Percentiles rank a stretch among this genome's conserved stretches.
phyloP scores from a whole-genome alignment of 2,113 vertebrate genomes.

The Barnardius zonarius region DNA sequence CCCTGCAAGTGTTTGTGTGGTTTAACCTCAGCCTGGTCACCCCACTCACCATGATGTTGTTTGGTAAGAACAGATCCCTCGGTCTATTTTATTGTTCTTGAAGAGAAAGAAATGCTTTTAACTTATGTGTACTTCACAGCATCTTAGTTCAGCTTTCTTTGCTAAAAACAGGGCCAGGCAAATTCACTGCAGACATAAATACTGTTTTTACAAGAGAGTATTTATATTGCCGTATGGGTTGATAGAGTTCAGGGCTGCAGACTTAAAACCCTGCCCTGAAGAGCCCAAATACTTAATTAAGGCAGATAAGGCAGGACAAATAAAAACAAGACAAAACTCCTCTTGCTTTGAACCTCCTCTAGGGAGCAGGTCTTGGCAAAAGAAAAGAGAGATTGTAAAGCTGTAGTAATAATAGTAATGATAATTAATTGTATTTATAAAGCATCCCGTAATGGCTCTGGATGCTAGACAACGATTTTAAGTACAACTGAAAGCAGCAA shows the following conservation, averaged over 20 bases:
- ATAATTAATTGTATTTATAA: slow-evolving; percentile 65
- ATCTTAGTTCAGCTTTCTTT: neutral
- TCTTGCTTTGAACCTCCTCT: slow-evolving; percentile 53
- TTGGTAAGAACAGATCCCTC: neutral
- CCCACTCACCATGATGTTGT: neutral
- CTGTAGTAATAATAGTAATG: slow-evolving; percentile 46
- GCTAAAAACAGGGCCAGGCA: neutral
- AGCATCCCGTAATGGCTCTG: slow-evolving; percentile 10
- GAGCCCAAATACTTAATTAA: slow-evolving; percentile 31
- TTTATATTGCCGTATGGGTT: neutral
- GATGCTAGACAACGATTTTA: neutral
- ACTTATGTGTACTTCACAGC: neutral
- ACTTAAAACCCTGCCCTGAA: slow-evolving; percentile 31
- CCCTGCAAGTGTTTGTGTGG: neutral
- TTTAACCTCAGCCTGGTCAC: neutral
- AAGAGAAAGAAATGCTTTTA: neutral
- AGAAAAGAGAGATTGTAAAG: slow-evolving; percentile 52
- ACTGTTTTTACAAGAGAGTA: slow-evolving; percentile 19
- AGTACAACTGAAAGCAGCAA: neutral
- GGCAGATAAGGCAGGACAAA: slow-evolving; percentile 50
- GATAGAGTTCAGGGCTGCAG: neutral
- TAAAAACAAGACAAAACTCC: slow-evolving; percentile 51
- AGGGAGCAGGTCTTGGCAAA: slow-evolving; percentile 59
- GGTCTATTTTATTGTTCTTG: neutral
- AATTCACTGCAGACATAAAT: neutral